A percentile compares a stretch with the other conserved stretches of the same genome.
phyloP scores from a whole-genome alignment of 2,888 invertebrate species.

The Caenorhabditis sp. region DNA sequence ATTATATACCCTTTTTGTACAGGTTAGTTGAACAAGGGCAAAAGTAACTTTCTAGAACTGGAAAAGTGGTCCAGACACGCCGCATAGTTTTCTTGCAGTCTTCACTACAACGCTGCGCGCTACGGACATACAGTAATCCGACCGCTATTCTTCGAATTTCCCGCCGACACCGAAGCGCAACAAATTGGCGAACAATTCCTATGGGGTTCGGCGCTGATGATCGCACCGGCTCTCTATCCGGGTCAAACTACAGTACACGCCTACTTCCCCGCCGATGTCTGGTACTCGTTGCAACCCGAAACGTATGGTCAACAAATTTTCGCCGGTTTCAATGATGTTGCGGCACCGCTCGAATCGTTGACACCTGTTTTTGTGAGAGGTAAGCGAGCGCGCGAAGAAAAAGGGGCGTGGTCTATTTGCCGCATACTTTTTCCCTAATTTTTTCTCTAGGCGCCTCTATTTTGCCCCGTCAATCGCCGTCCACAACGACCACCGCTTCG shows the following conservation, averaged over 20 bases:
- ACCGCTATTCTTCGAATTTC: conserved; percentile 65
- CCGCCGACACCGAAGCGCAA: conserved; percentile 49
- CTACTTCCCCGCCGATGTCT: conserved; percentile 71
- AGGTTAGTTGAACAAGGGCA: conserved; percentile 31
- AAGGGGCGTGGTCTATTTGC: not conserved
- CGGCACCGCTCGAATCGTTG: conserved; percentile 51
- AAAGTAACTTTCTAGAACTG: too few species aligned
- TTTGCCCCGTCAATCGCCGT: conserved; percentile 73
- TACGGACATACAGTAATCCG: conserved; percentile 61
- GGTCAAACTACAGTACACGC: conserved; percentile 58
- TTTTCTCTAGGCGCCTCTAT: conserved; percentile 73
- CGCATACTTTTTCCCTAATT: too few species aligned
- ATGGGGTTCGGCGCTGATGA: conserved; percentile 63
- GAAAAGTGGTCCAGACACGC: not conserved
- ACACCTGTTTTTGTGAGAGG: conserved; percentile 64
- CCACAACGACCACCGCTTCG: conserved; percentile 56
- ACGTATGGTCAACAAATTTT: conserved; percentile 46
- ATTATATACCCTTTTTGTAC: conserved; percentile 58
- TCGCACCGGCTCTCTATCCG: conserved; percentile 56
- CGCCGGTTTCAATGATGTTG: conserved; percentile 51
- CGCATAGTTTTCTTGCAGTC: conserved; percentile 27
- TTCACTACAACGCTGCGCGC: conserved; percentile 57
- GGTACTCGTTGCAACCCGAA: conserved; percentile 68
- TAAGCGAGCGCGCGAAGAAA: not conserved
- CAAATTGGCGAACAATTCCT: conserved; percentile 58